Conservation (phyloP, 2,797 vertebrate species). For the Sebastes vulpes region DNA sequence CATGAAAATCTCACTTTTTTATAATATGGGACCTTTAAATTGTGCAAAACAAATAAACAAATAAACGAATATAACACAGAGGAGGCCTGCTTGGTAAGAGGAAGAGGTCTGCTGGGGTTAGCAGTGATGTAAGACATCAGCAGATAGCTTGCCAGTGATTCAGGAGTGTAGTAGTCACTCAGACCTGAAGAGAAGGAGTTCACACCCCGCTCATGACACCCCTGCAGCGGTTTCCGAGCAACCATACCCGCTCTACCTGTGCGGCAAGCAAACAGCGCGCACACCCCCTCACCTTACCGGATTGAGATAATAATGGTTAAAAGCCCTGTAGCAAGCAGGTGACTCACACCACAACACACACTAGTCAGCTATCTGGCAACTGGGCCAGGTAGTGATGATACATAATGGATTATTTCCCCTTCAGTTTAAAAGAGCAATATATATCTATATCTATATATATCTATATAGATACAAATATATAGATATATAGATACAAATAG, state of each 20-base stretch:
- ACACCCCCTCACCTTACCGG: conserved; percentile 82
- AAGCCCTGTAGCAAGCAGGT: conserved; percentile 78
- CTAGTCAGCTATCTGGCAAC: conserved; percentile 48
- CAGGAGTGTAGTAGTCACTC: conserved; percentile 24
- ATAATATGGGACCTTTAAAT: too few species aligned
- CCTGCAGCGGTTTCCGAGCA: conserved; percentile 91
- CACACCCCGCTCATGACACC: conserved; percentile 88
- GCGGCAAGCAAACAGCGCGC: conserved; percentile 84
- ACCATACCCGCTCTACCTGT: conserved; percentile 94
- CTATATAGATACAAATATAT: background rate
- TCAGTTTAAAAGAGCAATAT: conserved; percentile 10
- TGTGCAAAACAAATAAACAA: too few species aligned
- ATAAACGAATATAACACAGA: background rate
- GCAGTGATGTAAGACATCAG: conserved; percentile 36
- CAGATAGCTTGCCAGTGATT: conserved; percentile 14
- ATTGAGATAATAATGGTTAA: conserved; percentile 82
- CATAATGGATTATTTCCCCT: conserved; percentile 17
- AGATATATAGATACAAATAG: background rate
- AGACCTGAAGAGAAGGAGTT: conserved; percentile 68
- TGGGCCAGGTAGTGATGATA: conserved; percentile 45
- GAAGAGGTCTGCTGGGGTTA: background rate
- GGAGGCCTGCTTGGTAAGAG: background rate
- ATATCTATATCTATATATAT: background rate
- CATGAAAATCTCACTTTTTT: too few species aligned
- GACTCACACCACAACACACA: conserved; percentile 80